Evolutionary conservation across 2,888 invertebrate species (phyloP).

Genomic region (Cartodere bifasciata): DNA sequence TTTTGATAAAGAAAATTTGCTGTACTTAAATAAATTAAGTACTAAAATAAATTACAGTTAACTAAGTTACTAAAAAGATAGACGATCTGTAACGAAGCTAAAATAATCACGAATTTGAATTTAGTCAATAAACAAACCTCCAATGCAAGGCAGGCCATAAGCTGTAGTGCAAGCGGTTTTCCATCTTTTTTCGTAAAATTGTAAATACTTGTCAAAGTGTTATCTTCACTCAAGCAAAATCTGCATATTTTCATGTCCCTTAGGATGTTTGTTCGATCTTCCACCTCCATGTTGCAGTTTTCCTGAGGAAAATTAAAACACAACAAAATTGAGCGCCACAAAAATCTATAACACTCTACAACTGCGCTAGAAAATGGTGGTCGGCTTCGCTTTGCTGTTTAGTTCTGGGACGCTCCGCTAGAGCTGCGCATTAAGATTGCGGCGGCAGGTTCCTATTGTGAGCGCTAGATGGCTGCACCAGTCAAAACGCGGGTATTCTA

Average conservation of each 20-base stretch:
- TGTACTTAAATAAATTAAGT: too few species aligned
- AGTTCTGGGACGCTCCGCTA: slow-evolving; percentile 1
- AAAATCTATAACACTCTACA: slow-evolving; percentile 19
- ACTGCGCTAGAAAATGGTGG: slow-evolving; percentile 27
- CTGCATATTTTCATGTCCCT: slow-evolving; percentile 56
- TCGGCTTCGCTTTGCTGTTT: slow-evolving; percentile 25
- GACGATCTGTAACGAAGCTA: too few species aligned
- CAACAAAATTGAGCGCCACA: slow-evolving; percentile 4
- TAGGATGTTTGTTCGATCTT: slow-evolving; percentile 27
- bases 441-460: too few species aligned
- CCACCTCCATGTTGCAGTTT: slow-evolving; percentile 14
- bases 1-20: too few species aligned
- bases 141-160: slow-evolving; percentile 63
- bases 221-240: slow-evolving; percentile 56
- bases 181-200: slow-evolving; percentile 40
- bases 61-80: too few species aligned
- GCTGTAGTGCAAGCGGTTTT: slow-evolving; percentile 58
- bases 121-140: slow-evolving; percentile 45
- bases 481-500: too few species aligned
- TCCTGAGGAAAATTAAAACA: slow-evolving; percentile 2
- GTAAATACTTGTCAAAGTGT: slow-evolving; percentile 52
- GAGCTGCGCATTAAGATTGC: too few species aligned
- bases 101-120: too few species aligned
- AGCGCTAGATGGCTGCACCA: neutral
- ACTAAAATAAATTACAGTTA: too few species aligned